phyloP scores from a whole-genome alignment of 2,113 vertebrate species.

The Lycaon pictus region DNA sequence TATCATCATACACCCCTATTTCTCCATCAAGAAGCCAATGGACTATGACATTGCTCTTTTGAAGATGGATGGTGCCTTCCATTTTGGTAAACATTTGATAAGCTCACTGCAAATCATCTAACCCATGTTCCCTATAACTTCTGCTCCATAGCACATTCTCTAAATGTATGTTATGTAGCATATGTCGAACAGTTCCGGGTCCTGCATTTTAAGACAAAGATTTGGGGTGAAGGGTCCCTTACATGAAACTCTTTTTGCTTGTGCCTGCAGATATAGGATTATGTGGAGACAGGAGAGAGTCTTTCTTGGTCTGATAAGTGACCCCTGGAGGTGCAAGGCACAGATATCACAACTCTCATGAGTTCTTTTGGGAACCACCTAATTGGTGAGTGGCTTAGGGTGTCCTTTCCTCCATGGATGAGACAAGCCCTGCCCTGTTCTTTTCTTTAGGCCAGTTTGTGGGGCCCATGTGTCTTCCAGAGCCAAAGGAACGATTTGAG shows the following conservation, averaged over 20 bases:
- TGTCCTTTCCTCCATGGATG: not conserved
- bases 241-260: not conserved
- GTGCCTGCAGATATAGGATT: not conserved
- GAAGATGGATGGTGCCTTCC: conserved; percentile 88
- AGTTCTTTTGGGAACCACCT: not conserved
- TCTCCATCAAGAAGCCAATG: conserved; percentile 88
- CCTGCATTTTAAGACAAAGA: not conserved
- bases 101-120: not conserved
- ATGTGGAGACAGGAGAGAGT: not conserved
- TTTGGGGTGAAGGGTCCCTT: not conserved
- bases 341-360: not conserved
- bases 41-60: conserved; percentile 92
- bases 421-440: not conserved
- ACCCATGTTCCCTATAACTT: not conserved
- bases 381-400: not conserved
- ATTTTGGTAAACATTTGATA: conserved; percentile 87
- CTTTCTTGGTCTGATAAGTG: not conserved
- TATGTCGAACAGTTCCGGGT: not conserved
- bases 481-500: conserved; percentile 87
- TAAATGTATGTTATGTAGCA: not conserved
- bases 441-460: conserved; percentile 86
- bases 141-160: not conserved
- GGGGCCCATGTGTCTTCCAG: conserved; percentile 91
- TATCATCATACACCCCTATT: conserved; percentile 90
- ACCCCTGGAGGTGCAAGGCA: not conserved